Base-by-base conservation (phyloP, 1,140 invertebrate species). In the Drosophila lacertosa region DNA sequence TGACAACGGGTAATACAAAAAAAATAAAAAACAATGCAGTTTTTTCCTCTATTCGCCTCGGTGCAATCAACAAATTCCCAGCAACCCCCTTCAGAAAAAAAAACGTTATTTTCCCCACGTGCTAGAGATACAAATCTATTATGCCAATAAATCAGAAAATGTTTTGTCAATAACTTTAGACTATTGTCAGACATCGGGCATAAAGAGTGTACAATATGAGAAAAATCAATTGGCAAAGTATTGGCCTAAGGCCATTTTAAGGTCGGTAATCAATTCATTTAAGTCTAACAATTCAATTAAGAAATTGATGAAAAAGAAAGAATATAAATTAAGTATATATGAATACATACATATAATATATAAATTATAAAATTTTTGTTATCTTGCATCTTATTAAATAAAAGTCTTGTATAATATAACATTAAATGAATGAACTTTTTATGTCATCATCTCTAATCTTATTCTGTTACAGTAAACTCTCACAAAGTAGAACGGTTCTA, bases 161-260 rank as follows among this genome's bases (percentile, higher is more conserved):
- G 82, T 86, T 86, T 86, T 47, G 66, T 88, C 77, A 86, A 86
- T 86, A 88, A 75, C 35, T 53, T 55, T 65, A 18, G 26, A 48
- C 37, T 47, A 51, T 37, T 51, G 18, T 20, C 44, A 45, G n/a
- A 10, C 44, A 22, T 24, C 6, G 22, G n/a, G 16, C 29, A 32
- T 11, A 32, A 32, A 32, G 29, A 13, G 11, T n/a, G n/a, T n/a
- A 13, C 33, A 35, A 35, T 35, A n/a, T 35, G 4, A 5, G 42
- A 20, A 44, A n/a, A 40, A n/a, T 18, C 42, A 44, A 44, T 44
- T 44, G 42, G 42, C 42, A 22, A 26, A 47, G 44, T 26, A 7
- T 15, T 15, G 9, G 44, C 18, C 40, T 11, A 3, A 0, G 1
- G n/a, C 7, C 2, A 44, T 2, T 13, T n/a, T 22, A 22, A 22